Conservation (phyloP, 2,113 vertebrate species). For the Onychostoma macrolepis region DNA sequence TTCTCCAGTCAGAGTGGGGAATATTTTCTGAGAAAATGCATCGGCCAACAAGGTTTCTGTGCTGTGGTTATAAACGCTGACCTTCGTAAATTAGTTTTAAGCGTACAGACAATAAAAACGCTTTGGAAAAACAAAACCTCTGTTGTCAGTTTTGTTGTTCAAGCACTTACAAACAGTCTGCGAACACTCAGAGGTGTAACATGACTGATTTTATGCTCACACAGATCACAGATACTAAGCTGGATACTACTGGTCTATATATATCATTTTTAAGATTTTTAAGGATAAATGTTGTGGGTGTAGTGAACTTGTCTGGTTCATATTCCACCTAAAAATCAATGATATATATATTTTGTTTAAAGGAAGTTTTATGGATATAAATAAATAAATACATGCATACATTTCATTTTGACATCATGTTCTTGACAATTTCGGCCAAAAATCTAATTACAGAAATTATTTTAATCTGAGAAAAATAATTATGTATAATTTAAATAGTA, state of each 20-base stretch:
- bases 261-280: background rate
- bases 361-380: background rate
- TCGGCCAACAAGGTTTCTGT: conserved; percentile 67
- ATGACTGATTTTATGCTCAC: too few species aligned
- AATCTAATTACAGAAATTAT: too few species aligned
- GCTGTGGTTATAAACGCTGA: conserved; percentile 59
- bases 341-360: background rate
- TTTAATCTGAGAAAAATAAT: background rate
- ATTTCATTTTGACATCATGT: background rate
- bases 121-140: conserved; percentile 34
- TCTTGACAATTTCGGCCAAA: too few species aligned
- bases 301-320: background rate
- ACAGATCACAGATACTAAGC: background rate
- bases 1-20: conserved; percentile 60
- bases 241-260: background rate
- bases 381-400: too few species aligned
- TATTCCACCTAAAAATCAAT: background rate
- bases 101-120: conserved; percentile 6
- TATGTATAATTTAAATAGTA: background rate
- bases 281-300: background rate
- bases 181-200: too few species aligned
- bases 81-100: conserved; percentile 53
- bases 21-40: conserved; percentile 67
- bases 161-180: background rate
- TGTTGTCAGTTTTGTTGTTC: conserved; percentile 2